phyloP scores from a whole-genome alignment of 1,140 invertebrate species.

The Penaeus vannamei region DNA sequence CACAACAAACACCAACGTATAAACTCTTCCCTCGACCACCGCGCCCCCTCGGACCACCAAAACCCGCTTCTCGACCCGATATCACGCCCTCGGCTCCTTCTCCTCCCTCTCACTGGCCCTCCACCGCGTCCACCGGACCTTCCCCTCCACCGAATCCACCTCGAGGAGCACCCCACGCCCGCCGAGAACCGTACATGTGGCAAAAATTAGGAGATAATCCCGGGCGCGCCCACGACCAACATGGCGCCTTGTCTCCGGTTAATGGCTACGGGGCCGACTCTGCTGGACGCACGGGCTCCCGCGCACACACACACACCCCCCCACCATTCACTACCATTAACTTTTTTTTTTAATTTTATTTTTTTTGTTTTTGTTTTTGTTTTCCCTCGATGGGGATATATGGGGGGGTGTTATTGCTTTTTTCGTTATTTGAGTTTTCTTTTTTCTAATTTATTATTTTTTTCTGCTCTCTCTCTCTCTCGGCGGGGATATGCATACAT shows the following conservation, averaged over 20 bases:
- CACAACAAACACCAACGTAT: conserved; percentile 68
- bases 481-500: too few species aligned
- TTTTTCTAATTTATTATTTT: too few species aligned
- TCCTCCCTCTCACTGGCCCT: conserved; percentile 3
- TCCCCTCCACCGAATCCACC: conserved; percentile 46
- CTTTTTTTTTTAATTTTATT: conserved; percentile 57
- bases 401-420: background rate
- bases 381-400: background rate
- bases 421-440: too few species aligned
- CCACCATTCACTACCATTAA: conserved; percentile 68
- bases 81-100: conserved; percentile 12
- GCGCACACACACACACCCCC: conserved; percentile 61
- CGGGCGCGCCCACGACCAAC: conserved; percentile 68
- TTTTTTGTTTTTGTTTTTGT: conserved; percentile 46
- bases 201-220: conserved; percentile 69
- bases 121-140: conserved; percentile 51
- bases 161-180: conserved; percentile 55
- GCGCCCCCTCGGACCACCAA: conserved; percentile 3
- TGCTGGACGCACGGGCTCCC: conserved; percentile 68
- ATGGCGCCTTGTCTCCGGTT: conserved; percentile 69
- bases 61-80: too few species aligned
- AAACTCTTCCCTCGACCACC: conserved; percentile 57
- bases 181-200: conserved; percentile 68
- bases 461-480: too few species aligned
- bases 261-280: conserved; percentile 68